Conservation (phyloP, 2,113 vertebrate species). For the Paramisgurnus dabryanus region DNA sequence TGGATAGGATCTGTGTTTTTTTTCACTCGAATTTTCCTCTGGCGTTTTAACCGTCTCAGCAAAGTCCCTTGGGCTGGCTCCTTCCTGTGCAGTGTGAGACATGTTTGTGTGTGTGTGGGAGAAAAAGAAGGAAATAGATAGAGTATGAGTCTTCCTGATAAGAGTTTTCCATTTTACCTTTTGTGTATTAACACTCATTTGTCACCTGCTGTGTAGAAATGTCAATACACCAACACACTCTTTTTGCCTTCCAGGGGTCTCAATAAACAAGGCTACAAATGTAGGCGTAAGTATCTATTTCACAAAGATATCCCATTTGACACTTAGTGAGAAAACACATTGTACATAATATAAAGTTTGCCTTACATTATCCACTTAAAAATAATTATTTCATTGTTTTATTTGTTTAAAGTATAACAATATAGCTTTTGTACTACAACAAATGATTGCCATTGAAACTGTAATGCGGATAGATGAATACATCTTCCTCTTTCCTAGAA, state of each 20-base stretch:
- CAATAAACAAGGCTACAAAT: conserved; percentile 98
- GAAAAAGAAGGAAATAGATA: background rate
- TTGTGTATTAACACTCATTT: background rate
- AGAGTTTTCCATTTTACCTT: background rate
- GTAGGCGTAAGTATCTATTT: conserved; percentile 87
- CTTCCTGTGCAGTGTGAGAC: conserved; percentile 37
- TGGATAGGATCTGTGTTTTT: conserved; percentile 28
- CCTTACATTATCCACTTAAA: background rate
- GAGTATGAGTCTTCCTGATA: background rate
- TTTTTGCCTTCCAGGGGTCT: conserved; percentile 83
- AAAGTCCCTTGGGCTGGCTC: conserved; percentile 4
- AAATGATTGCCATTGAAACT: background rate
- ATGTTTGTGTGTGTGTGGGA: background rate
- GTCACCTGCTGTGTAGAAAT: conserved; percentile 18
- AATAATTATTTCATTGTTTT: background rate
- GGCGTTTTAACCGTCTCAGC: conserved; percentile 29
- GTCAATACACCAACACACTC: conserved; percentile 20
- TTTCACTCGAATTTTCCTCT: conserved; percentile 17
- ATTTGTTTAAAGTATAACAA: too few relatives aligned
- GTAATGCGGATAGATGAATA: background rate
- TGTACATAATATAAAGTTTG: background rate
- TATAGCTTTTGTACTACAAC: too few relatives aligned
- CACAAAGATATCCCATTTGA: background rate
- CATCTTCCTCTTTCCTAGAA: conserved; percentile 74
- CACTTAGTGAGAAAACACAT: background rate